These are phyloP conservation scores for Marronus borbonicus DNA, from an alignment of 2,888 invertebrate genomes.

Conservation along the genomic window DNA sequence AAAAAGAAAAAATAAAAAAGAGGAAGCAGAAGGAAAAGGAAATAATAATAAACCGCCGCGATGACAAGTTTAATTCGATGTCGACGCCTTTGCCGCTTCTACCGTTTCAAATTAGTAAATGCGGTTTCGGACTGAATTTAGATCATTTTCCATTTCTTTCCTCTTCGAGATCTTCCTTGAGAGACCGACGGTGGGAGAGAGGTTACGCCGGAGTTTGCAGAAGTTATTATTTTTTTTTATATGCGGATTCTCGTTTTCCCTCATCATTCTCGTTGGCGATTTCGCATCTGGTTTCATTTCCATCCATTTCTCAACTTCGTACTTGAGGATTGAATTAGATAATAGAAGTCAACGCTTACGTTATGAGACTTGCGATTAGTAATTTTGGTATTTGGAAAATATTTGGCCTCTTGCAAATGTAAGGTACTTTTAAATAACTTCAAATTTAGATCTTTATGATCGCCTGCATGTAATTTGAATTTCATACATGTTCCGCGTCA, in stretches of 20 bases:
- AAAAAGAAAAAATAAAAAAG: not conserved
- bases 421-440: too few species aligned
- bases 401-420: too few species aligned
- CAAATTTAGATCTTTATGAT: too few species aligned
- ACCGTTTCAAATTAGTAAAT: conserved; percentile 13
- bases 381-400: too few species aligned
- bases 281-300: conserved; percentile 8
- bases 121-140: conserved; percentile 15
- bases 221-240: not conserved
- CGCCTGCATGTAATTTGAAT: too few species aligned
- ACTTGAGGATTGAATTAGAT: not conserved
- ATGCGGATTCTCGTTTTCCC: not conserved
- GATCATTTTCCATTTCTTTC: not conserved
- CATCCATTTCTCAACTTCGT: not conserved
- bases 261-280: not conserved
- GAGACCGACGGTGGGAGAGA: not conserved
- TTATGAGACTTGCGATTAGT: not conserved
- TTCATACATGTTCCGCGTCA: too few species aligned
- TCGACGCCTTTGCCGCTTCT: not conserved
- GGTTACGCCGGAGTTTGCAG: not conserved
- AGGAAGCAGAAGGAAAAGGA: conserved; percentile 17
- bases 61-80: conserved; percentile 40
- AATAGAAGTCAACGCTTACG: not conserved
- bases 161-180: not conserved
- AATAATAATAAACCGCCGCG: conserved; percentile 35